These are phyloP conservation scores for Pseudomyrmex gracilis DNA, from an alignment of 1,140 invertebrate genomes.

Conservation along the genomic window DNA sequence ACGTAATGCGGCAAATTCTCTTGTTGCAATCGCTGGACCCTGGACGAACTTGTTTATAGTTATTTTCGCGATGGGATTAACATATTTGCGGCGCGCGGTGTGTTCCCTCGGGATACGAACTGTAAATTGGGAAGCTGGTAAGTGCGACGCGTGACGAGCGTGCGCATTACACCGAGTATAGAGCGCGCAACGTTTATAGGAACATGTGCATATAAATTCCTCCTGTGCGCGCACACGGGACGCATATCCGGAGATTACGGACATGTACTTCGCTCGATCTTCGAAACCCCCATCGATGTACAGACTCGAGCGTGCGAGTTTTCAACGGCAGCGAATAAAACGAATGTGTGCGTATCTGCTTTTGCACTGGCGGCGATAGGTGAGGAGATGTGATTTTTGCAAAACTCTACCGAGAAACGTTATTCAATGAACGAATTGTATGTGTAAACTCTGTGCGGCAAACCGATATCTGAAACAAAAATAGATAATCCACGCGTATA, in stretches of 20 bases:
- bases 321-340: not conserved
- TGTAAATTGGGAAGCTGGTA: constrained; percentile 72
- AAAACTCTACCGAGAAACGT: not conserved
- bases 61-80: constrained; percentile 78
- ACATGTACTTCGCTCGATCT: not conserved
- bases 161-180: not conserved
- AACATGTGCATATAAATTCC: constrained; percentile 37
- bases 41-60: constrained; percentile 75
- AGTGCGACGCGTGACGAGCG: constrained; percentile 37
- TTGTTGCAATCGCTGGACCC: constrained; percentile 70
- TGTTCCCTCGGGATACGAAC: constrained; percentile 69
- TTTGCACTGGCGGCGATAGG: not conserved
- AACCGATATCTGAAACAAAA: constrained; percentile 49
- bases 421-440: constrained; percentile 17
- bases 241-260: not conserved
- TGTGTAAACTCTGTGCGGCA: constrained; percentile 1
- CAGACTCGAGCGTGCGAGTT: not conserved
- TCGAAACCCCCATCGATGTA: not conserved
- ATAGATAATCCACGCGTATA: constrained; percentile 14
- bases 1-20: constrained; percentile 24
- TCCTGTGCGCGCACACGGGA: not conserved
- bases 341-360: not conserved
- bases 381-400: not conserved
- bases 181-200: not conserved
- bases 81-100: constrained; percentile 72